Percentiles rank a stretch among this genome's conserved stretches.
These are phyloP conservation scores for Phalangium opilio DNA, from an alignment of 2,888 invertebrate genomes.

Conservation along the genomic window DNA sequence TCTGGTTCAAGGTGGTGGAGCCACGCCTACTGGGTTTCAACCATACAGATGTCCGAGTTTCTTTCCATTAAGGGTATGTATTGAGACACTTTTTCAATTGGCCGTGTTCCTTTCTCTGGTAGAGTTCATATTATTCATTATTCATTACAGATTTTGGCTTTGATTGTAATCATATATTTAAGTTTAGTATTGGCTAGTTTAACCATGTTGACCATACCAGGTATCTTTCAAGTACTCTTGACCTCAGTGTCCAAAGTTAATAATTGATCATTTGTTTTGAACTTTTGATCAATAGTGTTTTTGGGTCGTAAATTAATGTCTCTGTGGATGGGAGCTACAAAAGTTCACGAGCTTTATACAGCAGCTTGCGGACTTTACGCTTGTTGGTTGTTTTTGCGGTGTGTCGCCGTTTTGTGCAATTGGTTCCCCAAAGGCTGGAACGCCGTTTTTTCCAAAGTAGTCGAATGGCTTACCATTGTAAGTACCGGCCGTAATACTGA, in stretches of 20 bases:
- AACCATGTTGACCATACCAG: slow-evolving; percentile 67
- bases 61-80: slow-evolving; percentile 44
- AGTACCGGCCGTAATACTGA: background rate
- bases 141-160: slow-evolving; percentile 31
- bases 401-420: slow-evolving; percentile 59
- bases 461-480: slow-evolving; percentile 24
- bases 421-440: slow-evolving; percentile 80
- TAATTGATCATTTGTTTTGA: background rate
- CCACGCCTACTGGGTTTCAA: slow-evolving; percentile 53
- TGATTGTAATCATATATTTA: slow-evolving; percentile 61
- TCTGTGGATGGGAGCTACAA: slow-evolving; percentile 54
- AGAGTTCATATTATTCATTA: too few species aligned
- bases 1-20: slow-evolving; percentile 58
- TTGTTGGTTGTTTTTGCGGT: slow-evolving; percentile 81
- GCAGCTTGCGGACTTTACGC: slow-evolving; percentile 87
- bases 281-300: slow-evolving; percentile 20
- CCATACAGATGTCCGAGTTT: slow-evolving; percentile 73
- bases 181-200: slow-evolving; percentile 73
- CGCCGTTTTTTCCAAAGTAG: slow-evolving; percentile 33
- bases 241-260: background rate
- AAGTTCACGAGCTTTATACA: slow-evolving; percentile 87
- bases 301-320: slow-evolving; percentile 75
- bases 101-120: too few species aligned
- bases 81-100: too few species aligned
- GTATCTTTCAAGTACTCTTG: slow-evolving; percentile 23